Base-by-base conservation (phyloP, 2,113 vertebrate species). In the Fulica atra region DNA sequence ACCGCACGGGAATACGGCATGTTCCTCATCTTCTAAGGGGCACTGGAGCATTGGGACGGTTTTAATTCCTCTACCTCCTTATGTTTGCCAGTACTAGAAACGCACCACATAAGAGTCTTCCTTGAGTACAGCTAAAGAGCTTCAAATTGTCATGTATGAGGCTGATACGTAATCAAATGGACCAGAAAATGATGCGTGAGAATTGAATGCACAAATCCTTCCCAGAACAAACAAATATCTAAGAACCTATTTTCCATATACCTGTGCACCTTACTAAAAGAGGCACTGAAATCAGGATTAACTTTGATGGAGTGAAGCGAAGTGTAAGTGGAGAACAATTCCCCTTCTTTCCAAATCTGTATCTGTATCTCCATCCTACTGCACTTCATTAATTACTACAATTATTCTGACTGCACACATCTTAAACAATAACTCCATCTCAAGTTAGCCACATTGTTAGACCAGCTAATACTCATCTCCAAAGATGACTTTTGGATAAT, bases 21-120 rank as follows among this genome's bases (percentile, higher is more conserved):
- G 95, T 86, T 97, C 85, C 95, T 97, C 95, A 92, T 97, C 96
- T 97, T 97, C 81, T 97, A 96, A 93, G 86, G 96, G 93, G 88
- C 89, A 95, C 88, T 88, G 90, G 84, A 97, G 85, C 96, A 94
- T 0, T 92, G 88, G 54, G 96, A 42, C 93, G 89, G 53, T 46
- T 95, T 97, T 92, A 94, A 91, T 91, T 96, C 92, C 96, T 94
- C 90, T 93, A 95, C 81, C 93, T 95, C 86, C 74, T 97, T 91
- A 88, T 68, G 81, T 97, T 92, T 96, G 92, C 85, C 85, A 95
- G 91, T 88, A 95, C 91, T 93, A 96, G 94, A 86, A 97, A 91
- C 0, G 77, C 84, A 91, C 65, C 93, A 96, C 92, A 16, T 88
- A 73, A 84, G 78, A 89, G 85, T 91, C 88, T 86, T 97, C 88